phyloP scores from a whole-genome alignment of 2,113 vertebrate genomes.

The Pelodiscus sinensis region DNA sequence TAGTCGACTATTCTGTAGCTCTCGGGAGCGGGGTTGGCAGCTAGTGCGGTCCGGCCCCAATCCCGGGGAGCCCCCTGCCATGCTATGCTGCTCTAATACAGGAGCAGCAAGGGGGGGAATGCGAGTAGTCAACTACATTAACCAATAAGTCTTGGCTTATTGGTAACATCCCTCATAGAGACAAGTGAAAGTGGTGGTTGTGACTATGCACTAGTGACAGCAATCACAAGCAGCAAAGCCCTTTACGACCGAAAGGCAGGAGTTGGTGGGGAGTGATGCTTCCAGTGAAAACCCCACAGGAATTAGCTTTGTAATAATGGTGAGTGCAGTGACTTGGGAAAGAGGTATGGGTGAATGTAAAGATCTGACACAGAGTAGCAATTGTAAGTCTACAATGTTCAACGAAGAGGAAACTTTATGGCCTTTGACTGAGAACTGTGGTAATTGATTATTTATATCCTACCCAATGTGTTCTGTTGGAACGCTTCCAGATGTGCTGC shows the following conservation, averaged over 20 bases:
- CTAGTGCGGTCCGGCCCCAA: no score
- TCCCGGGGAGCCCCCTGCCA: no score
- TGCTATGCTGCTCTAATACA: no score
- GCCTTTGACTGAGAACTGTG: slow-evolving; percentile 20
- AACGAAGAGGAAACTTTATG: not conserved
- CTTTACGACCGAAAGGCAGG: not conserved
- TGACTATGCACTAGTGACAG: not conserved
- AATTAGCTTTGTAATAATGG: not conserved
- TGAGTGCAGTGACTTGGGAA: slow-evolving; percentile 8
- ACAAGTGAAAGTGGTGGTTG: not conserved
- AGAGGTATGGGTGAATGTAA: not conserved
- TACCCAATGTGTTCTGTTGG: slow-evolving; percentile 23
- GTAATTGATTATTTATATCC: slow-evolving; percentile 13
- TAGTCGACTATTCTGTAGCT: no score
- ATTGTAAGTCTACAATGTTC: not conserved
- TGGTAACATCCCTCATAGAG: not conserved
- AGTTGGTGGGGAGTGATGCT: not conserved
- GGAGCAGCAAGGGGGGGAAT: no score
- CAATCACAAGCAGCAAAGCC: not conserved
- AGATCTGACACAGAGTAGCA: not conserved
- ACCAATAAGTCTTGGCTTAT: no score
- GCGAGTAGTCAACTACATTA: no score
- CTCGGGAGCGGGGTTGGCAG: no score
- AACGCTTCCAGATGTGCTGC: slow-evolving; percentile 56
- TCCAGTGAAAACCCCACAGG: rapidly evolving